Evolutionary conservation across 2,113 vertebrate species (phyloP), one percentile per base, ranked within the genome.

Genomic region (Chroicocephalus ridibundus): DNA sequence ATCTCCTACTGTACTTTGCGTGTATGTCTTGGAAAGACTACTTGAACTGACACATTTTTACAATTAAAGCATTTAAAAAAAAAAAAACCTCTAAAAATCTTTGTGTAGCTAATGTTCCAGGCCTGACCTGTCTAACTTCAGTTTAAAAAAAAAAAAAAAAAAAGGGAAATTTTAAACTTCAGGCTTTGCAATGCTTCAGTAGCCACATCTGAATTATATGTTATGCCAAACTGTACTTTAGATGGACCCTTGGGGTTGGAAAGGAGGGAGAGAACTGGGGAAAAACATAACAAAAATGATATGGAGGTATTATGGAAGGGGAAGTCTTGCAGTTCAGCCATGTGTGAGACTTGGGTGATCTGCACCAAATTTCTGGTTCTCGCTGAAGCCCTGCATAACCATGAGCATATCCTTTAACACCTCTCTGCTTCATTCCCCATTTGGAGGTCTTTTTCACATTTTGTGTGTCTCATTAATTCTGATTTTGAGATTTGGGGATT

Each of bases 21-120:
- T 90, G 94, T 95, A 44, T 94, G 52, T 65, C 77, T 97, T 97
- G 96, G 97, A 97, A 75, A 55, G 74, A 24, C 49, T 47, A 64
- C 92, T 87, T 31, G 69, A 92, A 25, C 32, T 24, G 44, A 58
- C 86, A 90, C 79, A 42, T 95, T 96, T 94, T 94, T 95, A 32
- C 76, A 95, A 96, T 96, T 94, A 92, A 92, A 93, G 34, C 58
- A 69, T 87, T 89, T 80, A 25, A 47, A 31, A 46, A n/a, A 49
- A 32, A 38, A 57, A 52, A 60, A 83, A 10, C 1, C 44, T 71
- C 42, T 52, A 25, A 92, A 93, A 79, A 58, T 89, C 47, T 86
- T 57, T 27, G 6, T 46, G 46, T 31, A 68, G 82, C 40, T 82
- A n/a, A 27, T 57, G 52, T 87, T 84, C 65, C 36, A 44, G 58